Conservation (phyloP, 2,888 invertebrate genomes). For the Odontocerum albicorne region DNA sequence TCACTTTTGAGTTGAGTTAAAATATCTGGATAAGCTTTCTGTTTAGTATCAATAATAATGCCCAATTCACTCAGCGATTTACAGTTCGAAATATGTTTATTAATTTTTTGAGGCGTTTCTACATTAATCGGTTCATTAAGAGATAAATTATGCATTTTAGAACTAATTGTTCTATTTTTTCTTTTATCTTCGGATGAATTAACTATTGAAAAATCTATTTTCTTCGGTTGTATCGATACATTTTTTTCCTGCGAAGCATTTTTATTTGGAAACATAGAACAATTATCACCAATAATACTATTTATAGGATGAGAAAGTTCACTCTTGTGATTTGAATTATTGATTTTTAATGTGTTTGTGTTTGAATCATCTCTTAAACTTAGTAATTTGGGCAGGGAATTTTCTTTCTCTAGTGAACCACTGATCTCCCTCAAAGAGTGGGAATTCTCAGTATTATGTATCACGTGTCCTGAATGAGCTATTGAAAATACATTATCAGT, state of each 20-base stretch:
- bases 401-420: conserved; percentile 12
- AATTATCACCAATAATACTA: conserved; percentile 44
- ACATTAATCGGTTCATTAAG: conserved; percentile 35
- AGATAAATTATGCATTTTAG: conserved; percentile 45
- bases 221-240: conserved; percentile 51
- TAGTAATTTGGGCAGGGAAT: conserved; percentile 16
- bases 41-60: conserved; percentile 50
- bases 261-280: conserved; percentile 55
- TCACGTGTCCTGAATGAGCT: conserved; percentile 5
- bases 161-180: background rate
- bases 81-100: conserved; percentile 41
- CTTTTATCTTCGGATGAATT: conserved; percentile 23
- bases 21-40: conserved; percentile 53
- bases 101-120: conserved; percentile 44
- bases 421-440: conserved; percentile 17
- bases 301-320: too few species aligned
- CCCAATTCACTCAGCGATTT: conserved; percentile 58
- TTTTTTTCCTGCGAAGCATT: conserved; percentile 49
- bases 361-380: conserved; percentile 29
- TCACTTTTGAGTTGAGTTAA: conserved; percentile 54
- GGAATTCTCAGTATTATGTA: conserved; percentile 4
- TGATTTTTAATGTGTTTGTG: conserved; percentile 12
- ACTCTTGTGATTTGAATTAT: conserved; percentile 28
- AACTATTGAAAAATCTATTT: conserved; percentile 41
- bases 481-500: conserved; percentile 10